Percentiles rank a stretch among this genome's conserved stretches.
Conservation (phyloP, 2,113 vertebrate species). For the Cyanocitta stelleri region DNA sequence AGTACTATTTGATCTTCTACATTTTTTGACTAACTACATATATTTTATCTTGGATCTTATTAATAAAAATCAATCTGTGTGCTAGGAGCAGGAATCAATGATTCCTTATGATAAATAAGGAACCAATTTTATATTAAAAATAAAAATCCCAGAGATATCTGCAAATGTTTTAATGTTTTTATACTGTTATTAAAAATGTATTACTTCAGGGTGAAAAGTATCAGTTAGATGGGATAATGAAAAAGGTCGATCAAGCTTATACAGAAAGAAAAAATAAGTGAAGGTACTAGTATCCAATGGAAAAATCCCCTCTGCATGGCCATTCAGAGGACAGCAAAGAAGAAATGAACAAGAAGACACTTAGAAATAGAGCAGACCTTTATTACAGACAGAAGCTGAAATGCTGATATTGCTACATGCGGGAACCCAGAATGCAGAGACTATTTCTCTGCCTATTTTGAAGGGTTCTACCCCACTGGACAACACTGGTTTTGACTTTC, state of each 20-base stretch:
- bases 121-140: background rate
- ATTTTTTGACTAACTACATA: background rate
- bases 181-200: background rate
- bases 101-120: background rate
- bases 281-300: background rate
- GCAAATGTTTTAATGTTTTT: background rate
- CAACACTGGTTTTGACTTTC: too few relatives aligned
- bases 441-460: too few relatives aligned
- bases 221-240: background rate
- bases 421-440: too few relatives aligned
- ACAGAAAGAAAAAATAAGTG: background rate
- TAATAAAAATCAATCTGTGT: background rate
- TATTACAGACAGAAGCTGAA: background rate
- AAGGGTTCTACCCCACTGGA: too few relatives aligned
- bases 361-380: background rate
- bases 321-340: background rate
- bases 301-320: fast-evolving
- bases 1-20: background rate
- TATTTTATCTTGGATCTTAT: background rate
- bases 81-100: background rate
- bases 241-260: background rate
- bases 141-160: background rate
- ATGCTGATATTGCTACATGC: background rate
- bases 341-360: background rate
- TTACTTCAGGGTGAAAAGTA: background rate